Evolutionary conservation across 2,797 vertebrate species (phyloP), one percentile per base, ranked within the genome.

Genomic region (Tangara arthus): DNA sequence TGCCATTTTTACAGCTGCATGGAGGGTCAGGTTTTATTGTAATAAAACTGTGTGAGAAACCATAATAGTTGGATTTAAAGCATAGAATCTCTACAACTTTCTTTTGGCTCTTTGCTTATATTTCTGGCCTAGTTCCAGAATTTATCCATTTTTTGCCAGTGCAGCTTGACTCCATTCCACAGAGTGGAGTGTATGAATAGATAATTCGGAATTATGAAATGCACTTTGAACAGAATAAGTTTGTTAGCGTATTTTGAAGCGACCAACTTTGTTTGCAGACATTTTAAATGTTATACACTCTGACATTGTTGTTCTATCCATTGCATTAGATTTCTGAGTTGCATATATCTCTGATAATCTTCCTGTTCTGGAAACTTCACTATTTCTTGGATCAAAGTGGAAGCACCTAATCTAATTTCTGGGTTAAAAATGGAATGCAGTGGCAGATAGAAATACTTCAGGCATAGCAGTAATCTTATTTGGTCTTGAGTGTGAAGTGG

Each of bases 361-460:
- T 91, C 13, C 28, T 80, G 12, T 47, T 89, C 78, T 3, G 4
- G 60, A 70, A 77, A 73, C 24, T 2, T 70, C 23, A 41, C 52
- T 59, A 2, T 69, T 79, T 72, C 56, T 89, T 85, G 32, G 8
- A 41, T 79, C 37, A 46, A 56, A 85, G 34, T 83, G 71, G 87
- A 72, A 72, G 26, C 34, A 69, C 39, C 82, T 52, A 50, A 46
- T 80, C 52, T 84, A 27, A 80, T 55, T 84, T 84, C 78, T 90
- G 53, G 20, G 42, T 89, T 93, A 66, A 50, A 91, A 80, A 27
- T 77, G 83, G 83, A 93, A 95, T 77, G 80, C 68, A 64, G 1
- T 59, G 57, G 64, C 20, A n/a, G 93, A 50, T n/a, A 92, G 64
- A 65, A 80, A 68, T 64, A 53, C 69, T 66, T 77, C 8, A 63